Conservation (phyloP, 92 coral and sea anemone species). For the Paramuricea clavata region DNA sequence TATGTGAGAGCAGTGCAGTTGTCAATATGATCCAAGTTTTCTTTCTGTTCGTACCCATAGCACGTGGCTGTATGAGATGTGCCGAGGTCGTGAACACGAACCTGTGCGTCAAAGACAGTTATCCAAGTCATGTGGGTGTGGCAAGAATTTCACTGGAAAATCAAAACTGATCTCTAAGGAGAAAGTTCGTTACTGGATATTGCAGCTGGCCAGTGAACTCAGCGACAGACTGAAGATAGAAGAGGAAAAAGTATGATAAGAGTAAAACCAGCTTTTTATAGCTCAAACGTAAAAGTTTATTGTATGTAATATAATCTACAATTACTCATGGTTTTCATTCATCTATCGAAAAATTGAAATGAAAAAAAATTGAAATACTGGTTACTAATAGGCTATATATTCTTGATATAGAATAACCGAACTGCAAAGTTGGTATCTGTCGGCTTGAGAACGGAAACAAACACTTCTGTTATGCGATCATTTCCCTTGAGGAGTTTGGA, state of each 20-base stretch:
- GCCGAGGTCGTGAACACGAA: constrained; percentile 87
- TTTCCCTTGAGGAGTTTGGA: constrained; percentile 76
- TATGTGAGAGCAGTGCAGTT: no score
- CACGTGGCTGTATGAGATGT: constrained; percentile 74
- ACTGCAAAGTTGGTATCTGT: constrained; percentile 79
- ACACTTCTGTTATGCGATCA: constrained; percentile 74
- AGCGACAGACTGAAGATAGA: constrained; percentile 82
- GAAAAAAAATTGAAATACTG: no score
- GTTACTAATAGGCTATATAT: neutral
- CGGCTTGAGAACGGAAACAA: constrained; percentile 75
- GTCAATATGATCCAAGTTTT: neutral
- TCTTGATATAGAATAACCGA: constrained; percentile 78
- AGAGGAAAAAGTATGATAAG: constrained; percentile 17
- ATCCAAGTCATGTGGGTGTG: constrained; percentile 88
- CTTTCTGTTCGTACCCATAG: constrained; percentile 37
- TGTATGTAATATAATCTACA: no score
- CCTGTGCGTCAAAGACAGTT: constrained; percentile 91
- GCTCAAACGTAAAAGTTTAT: no score
- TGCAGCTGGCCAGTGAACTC: constrained; percentile 85
- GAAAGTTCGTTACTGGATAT: constrained; percentile 86
- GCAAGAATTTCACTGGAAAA: constrained; percentile 93
- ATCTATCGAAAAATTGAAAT: no score
- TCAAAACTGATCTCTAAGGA: constrained; percentile 79
- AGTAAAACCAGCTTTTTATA: no score
- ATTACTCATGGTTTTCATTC: no score